Evolutionary conservation across 2,113 vertebrate species (phyloP), one percentile per base, ranked within the genome.

Genomic region (Mugil cephalus): DNA sequence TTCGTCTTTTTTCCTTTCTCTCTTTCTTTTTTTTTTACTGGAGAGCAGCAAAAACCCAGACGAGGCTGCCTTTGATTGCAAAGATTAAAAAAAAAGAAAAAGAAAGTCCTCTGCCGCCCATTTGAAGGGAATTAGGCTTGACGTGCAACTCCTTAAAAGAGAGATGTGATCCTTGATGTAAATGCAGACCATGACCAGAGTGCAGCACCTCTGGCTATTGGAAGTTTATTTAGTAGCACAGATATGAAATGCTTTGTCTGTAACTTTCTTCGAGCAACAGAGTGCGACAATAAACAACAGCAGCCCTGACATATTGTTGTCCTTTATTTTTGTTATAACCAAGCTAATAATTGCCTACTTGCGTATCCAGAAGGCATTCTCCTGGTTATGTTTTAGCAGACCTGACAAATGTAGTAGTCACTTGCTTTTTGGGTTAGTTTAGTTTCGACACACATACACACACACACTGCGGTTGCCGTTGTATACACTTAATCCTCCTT

Each of bases 71-170:
- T 91, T 93, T 93, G 93, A 95, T 92, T 94, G 92, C 88, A 90
- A 87, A 89, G 81, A 89, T 94, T 86, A 72, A 93, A 92, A 46
- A 93, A 93, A 93, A 94, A 93, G n/a, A n/a, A 30, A 30, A 5
- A 30, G 5, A 30, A 30, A 30, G 92, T 93, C 89, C 89, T 87
- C 72, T 80, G 65, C 85, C 91, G 80, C 69, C 91, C 94, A 95
- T 96, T 94, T 95, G 95, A 96, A 93, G 86, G 86, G 92, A 95
- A 96, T 96, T 95, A 96, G 84, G 91, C 84, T 87, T 95, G 95
- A 95, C 93, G 90, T 94, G 93, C 92, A 94, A 89, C 93, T 96
- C 94, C 93, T 95, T 93, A 91, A 91, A 73, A 86, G 24, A 91
- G 94, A 93, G 96, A 97, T 85, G 82, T 84, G 92, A 96, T 93